Conservation (phyloP, 2,113 vertebrate genomes). For the Capreolus pygargus region DNA sequence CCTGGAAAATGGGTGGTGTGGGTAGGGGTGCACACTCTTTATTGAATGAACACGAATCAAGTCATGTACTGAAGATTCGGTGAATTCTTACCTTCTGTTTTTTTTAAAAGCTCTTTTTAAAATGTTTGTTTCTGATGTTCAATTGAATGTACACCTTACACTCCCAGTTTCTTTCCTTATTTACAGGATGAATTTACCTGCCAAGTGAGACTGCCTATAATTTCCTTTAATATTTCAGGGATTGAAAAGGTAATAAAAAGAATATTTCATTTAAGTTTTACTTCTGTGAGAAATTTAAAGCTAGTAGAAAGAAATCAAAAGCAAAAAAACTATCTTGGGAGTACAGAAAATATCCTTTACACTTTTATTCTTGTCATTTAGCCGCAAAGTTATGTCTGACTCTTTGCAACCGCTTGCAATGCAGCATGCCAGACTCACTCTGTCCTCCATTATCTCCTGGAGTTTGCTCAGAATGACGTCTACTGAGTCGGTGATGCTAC, state of each 20-base stretch:
- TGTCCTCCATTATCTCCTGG: not conserved
- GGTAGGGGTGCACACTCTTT: not conserved
- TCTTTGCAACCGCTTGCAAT: not conserved
- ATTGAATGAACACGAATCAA: not conserved
- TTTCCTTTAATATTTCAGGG: not conserved
- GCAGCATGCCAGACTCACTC: fast-evolving
- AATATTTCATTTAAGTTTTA: not conserved
- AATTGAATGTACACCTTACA: not conserved
- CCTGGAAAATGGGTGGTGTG: not conserved
- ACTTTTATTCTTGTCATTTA: not conserved
- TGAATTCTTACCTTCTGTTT: not conserved
- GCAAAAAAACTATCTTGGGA: not conserved
- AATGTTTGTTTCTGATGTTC: not conserved
- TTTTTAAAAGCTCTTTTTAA: not conserved
- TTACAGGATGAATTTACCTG: not conserved
- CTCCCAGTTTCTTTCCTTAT: not conserved
- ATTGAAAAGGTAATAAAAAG: not conserved
- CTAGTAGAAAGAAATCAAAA: not conserved
- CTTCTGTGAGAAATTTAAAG: not conserved
- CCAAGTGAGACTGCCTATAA: not conserved
- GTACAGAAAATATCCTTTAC: not conserved
- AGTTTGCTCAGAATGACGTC: not conserved
- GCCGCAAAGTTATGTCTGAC: not conserved
- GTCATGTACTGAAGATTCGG: not conserved
- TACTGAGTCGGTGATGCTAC: not conserved